Evolutionary conservation across 2,888 invertebrate species (phyloP).

Genomic region (Xanthorhoe spadicearia): DNA sequence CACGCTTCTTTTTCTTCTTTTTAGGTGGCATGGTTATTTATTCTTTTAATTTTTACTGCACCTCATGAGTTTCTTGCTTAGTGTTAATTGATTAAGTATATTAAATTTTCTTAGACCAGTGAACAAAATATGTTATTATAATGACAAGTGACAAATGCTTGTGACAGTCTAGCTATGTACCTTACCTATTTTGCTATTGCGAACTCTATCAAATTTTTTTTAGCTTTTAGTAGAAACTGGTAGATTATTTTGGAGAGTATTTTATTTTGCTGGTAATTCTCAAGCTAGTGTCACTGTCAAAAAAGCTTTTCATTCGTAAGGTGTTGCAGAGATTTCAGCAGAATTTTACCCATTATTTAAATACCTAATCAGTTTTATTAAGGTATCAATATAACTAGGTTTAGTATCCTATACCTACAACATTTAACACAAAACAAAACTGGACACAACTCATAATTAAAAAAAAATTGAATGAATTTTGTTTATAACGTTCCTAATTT

Average conservation of each 20-base stretch:
- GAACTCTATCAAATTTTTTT: no score
- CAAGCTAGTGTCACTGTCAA: neutral
- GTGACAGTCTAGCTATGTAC: no score
- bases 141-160: neutral
- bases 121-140: neutral
- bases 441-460: no score
- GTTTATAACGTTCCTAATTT: no score
- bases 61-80: neutral
- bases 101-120: neutral
- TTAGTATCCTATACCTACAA: no score
- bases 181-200: no score
- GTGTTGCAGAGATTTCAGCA: neutral
- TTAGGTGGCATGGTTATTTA: constrained; percentile 56
- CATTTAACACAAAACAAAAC: no score
- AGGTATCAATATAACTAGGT: no score
- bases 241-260: constrained; percentile 6
- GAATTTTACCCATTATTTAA: neutral
- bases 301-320: neutral
- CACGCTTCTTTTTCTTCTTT: constrained; percentile 46
- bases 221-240: neutral
- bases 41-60: neutral
- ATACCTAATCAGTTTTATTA: neutral
- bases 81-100: neutral
- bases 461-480: no score
- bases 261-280: neutral